Conservation (phyloP, 2,888 invertebrate genomes). For the Pandemis corylana region DNA sequence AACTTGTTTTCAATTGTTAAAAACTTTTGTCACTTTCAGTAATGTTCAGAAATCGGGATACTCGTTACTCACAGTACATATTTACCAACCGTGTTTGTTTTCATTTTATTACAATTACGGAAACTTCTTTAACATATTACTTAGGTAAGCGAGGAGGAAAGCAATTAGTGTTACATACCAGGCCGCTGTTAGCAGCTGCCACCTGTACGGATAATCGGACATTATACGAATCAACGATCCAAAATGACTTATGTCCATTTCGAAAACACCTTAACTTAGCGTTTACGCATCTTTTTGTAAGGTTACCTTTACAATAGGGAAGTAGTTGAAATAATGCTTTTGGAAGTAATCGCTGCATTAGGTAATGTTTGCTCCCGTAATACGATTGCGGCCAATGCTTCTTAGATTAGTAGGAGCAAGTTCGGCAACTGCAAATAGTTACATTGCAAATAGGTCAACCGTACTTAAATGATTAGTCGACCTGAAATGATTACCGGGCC, state of each 20-base stretch:
- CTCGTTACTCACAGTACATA: no score
- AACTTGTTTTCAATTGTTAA: no score
- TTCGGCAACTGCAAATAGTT: constrained; percentile 10
- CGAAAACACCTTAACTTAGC: background rate
- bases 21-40: no score
- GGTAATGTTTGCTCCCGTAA: constrained; percentile 20
- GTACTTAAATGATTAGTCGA: background rate
- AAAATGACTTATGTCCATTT: background rate
- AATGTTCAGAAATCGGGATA: no score
- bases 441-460: constrained; percentile 9
- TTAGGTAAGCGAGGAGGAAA: background rate
- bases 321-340: background rate
- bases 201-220: constrained; percentile 20
- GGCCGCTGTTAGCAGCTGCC: constrained; percentile 12
- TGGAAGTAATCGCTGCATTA: background rate
- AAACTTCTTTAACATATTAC: no score
- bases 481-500: background rate
- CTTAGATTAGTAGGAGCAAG: constrained; percentile 1
- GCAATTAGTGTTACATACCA: background rate
- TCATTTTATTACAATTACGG: no score
- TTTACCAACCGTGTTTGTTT: no score
- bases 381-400: constrained; percentile 20
- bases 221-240: background rate
- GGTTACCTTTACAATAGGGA: background rate
- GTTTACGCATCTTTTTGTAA: background rate